Conservation (phyloP, 2,113 vertebrate genomes). For the Eira barbara region DNA sequence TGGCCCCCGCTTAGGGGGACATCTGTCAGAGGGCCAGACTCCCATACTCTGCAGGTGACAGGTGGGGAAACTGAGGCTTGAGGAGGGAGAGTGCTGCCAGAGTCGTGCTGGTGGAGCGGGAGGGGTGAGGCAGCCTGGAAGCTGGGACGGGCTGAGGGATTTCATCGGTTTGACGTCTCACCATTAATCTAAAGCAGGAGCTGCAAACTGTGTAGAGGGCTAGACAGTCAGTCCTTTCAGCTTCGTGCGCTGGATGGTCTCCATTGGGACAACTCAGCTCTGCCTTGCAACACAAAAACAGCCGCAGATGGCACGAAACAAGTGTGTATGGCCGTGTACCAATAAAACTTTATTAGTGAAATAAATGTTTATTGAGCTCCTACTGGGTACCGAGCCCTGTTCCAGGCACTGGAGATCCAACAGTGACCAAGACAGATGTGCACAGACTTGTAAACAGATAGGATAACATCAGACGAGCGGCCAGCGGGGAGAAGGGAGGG, state of each 20-base stretch:
- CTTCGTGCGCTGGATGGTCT: background rate
- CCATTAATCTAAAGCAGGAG: background rate
- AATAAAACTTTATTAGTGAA: background rate
- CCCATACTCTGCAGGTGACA: background rate
- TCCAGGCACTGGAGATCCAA: background rate
- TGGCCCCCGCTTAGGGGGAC: accelerated
- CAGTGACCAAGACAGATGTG: background rate
- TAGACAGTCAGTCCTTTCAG: background rate
- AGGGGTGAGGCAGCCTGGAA: background rate
- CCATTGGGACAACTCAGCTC: background rate
- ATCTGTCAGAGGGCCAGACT: background rate
- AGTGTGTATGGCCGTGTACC: background rate
- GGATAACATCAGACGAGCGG: background rate
- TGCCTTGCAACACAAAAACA: background rate
- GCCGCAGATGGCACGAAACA: background rate
- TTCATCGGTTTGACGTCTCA: background rate
- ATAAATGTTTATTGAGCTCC: background rate
- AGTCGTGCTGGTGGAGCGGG: background rate
- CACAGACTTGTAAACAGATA: background rate
- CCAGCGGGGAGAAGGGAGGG: background rate
- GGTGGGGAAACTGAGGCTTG: background rate
- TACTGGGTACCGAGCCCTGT: background rate
- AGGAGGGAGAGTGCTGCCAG: background rate
- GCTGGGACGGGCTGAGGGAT: background rate
- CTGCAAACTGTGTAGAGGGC: no score